Evolutionary conservation across 2,113 vertebrate species (phyloP).

Genomic region (Hymenochirus boettgeri): DNA sequence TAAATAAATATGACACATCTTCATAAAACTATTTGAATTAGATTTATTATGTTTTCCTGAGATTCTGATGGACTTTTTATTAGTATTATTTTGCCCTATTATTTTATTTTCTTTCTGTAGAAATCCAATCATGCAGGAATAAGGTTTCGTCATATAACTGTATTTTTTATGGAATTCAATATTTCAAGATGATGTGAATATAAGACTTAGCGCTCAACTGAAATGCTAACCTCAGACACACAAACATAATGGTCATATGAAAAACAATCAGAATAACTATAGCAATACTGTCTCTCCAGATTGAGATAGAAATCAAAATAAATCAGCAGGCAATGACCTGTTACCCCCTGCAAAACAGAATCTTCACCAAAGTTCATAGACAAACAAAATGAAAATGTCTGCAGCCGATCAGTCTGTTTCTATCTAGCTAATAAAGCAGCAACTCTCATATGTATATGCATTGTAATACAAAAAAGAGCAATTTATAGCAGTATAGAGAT

Average conservation of each 20-base stretch:
- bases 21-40: too few species aligned
- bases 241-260: conserved; percentile 13
- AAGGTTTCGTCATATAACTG: background rate
- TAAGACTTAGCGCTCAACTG: background rate
- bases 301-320: conserved; percentile 4
- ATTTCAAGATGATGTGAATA: conserved; percentile 5
- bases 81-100: conserved; percentile 19
- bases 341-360: conserved; percentile 6
- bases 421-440: background rate
- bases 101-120: background rate
- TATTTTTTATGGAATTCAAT: conserved; percentile 1
- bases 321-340: conserved; percentile 25
- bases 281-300: background rate
- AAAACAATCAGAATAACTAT: conserved; percentile 24
- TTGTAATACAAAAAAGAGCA: too few species aligned
- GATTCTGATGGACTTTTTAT: background rate
- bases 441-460: too few species aligned
- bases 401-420: conserved; percentile 10
- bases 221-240: conserved; percentile 7
- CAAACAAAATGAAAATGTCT: conserved; percentile 13
- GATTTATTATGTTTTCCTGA: background rate
- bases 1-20: too few species aligned
- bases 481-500: too few species aligned
- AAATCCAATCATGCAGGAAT: background rate
- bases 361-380: background rate